Evolutionary conservation across 1,140 invertebrate genomes (phyloP).

Genomic region (Drosophila paulistorum): DNA sequence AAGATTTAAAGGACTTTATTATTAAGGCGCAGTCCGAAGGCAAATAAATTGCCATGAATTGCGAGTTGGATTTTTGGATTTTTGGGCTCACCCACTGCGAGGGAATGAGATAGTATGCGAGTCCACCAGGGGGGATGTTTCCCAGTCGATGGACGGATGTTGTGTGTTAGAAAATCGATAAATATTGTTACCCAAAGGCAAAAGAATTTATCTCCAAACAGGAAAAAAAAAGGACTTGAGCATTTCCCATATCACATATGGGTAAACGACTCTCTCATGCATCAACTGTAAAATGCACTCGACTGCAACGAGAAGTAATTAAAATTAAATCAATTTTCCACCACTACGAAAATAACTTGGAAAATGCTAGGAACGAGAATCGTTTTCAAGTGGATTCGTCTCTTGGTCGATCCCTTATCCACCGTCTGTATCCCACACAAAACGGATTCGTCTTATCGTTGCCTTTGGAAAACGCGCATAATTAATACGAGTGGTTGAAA

Average conservation of each 20-base stretch:
- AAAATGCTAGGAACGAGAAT: conserved; percentile 10
- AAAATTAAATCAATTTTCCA: conserved; percentile 60
- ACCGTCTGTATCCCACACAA: conserved; percentile 42
- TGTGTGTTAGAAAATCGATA: conserved; percentile 45
- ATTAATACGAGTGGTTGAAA: conserved; percentile 47
- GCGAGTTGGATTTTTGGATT: conserved; percentile 12
- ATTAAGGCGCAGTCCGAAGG: conserved; percentile 43
- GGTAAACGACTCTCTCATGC: conserved; percentile 34
- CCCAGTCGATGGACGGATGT: neutral
- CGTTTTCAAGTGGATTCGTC: conserved; percentile 33
- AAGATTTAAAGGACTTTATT: conserved; percentile 64
- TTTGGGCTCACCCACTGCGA: neutral
- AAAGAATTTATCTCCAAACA: conserved; percentile 25
- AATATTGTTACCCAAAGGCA: conserved; percentile 42
- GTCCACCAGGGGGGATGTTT: conserved; percentile 17
- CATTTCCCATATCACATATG: conserved; percentile 26
- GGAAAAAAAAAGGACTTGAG: conserved; percentile 12
- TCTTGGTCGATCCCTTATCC: conserved; percentile 47
- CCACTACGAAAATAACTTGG: conserved; percentile 14
- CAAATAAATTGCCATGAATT: conserved; percentile 52
- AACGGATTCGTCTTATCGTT: conserved; percentile 39
- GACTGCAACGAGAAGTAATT: conserved; percentile 59
- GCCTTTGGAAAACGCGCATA: conserved; percentile 52
- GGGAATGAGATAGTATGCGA: neutral
- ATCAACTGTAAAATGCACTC: conserved; percentile 55